These are phyloP conservation scores for Siphamia tubifer DNA, from an alignment of 2,113 vertebrate genomes.

Conservation along the genomic window DNA sequence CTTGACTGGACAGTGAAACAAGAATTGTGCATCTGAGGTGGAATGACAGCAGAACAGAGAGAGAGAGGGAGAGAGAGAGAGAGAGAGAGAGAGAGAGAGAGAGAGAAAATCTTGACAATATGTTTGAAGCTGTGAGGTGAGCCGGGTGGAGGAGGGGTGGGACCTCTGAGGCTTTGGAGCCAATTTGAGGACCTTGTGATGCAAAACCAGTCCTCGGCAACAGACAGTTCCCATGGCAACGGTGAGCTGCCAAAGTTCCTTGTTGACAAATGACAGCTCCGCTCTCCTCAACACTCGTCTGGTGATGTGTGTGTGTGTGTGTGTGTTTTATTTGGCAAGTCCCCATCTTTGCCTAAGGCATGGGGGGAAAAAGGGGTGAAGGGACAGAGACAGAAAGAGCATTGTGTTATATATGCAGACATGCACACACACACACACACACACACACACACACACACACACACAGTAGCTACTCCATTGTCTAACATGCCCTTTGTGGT, in stretches of 20 bases:
- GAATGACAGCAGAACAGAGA: not conserved
- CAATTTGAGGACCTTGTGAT: slow-evolving; percentile 80
- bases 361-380: not conserved
- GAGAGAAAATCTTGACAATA: slow-evolving; percentile 47
- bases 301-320: slow-evolving; percentile 76
- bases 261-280: slow-evolving; percentile 89
- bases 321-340: slow-evolving; percentile 73
- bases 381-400: not conserved
- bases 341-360: slow-evolving; percentile 74
- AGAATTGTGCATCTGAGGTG: slow-evolving; percentile 18
- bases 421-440: not conserved
- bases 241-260: slow-evolving; percentile 85
- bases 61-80: not conserved
- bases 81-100: not conserved
- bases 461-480: not conserved
- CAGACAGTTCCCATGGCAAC: slow-evolving; percentile 93
- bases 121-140: slow-evolving; percentile 54
- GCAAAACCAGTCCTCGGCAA: slow-evolving; percentile 86
- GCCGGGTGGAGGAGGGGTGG: slow-evolving; percentile 54
- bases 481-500: not conserved
- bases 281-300: slow-evolving; percentile 77
- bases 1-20: slow-evolving; percentile 2
- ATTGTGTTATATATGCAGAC: slow-evolving; percentile 33
- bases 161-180: slow-evolving; percentile 67
- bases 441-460: slow-evolving; percentile 1